These are phyloP conservation scores for Illadopsis cleaveri DNA, from an alignment of 2,113 vertebrate species.

Conservation along the genomic window DNA sequence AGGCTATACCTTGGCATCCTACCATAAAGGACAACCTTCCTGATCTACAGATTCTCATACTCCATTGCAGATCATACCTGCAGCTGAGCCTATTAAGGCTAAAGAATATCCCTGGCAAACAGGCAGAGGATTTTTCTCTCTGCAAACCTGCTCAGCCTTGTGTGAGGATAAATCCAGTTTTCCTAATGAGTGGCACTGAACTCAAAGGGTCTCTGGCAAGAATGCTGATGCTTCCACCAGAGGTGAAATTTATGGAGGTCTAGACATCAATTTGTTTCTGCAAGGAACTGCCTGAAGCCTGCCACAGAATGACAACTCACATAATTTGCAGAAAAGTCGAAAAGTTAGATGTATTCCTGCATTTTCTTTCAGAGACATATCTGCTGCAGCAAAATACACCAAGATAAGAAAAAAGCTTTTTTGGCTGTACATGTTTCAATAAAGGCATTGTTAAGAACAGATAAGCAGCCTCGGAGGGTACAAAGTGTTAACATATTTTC, in stretches of 20 bases:
- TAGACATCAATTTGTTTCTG: constrained; percentile 3
- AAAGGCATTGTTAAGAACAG: constrained; percentile 27
- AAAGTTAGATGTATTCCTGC: neutral
- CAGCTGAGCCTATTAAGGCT: neutral
- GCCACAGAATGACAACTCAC: neutral
- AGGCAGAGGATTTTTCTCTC: neutral
- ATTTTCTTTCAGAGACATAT: neutral
- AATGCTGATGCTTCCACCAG: neutral
- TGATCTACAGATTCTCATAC: neutral
- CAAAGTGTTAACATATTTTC: constrained; percentile 49
- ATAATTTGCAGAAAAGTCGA: neutral
- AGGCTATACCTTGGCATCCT: neutral
- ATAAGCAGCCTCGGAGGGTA: constrained; percentile 4
- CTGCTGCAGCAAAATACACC: constrained; percentile 4
- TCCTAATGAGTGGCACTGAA: neutral
- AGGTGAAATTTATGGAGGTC: neutral
- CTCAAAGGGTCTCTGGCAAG: neutral
- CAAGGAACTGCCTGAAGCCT: neutral
- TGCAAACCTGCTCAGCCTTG: neutral
- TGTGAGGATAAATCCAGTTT: neutral
- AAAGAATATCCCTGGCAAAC: neutral
- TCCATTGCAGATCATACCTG: neutral
- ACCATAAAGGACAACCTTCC: neutral
- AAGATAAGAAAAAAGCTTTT: constrained; percentile 39
- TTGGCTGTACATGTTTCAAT: constrained; percentile 24